Base-by-base conservation (phyloP, 2,113 vertebrate genomes). In the Tamias sibiricus region DNA sequence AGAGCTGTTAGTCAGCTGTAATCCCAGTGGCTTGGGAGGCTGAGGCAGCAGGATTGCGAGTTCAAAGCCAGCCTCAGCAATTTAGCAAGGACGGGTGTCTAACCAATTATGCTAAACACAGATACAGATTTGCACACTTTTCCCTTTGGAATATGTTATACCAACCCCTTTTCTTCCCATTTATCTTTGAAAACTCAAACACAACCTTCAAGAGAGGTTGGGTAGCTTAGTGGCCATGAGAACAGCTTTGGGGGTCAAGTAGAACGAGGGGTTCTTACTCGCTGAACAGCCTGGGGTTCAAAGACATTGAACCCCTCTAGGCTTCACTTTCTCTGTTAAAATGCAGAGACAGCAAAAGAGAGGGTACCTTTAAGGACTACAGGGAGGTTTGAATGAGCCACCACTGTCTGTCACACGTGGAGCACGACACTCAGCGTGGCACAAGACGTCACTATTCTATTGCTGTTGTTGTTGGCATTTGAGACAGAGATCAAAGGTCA, bases 291-390 rank as follows among this genome's bases (percentile, higher is more conserved):
- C 44, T 64, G 6, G 32, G 49, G 28, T n/a, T n/a, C n/a, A 71
- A 80, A 80, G 71, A 59, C 13, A 52, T 19, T 87, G 26, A 49
- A 28, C 71, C 30, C 96, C 59, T 68, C 74, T 52, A 72, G 92
- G 64, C 14, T 84, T 87, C 6, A 28, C 35, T 20, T 89, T 71
- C 49, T 64, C 47, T 24, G 2, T 22, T 54, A 71, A 79, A 95
- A 74, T 64, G 42, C 30, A 44, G 10, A 20, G 19, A 57, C 0
- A 37, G 28, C 7, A 8, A 59, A 40, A 52, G 0, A 37, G 62
- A 32, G 30, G n/a, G 62, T 16, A 20, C 12, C 40, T 82, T 11
- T 40, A 22, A 47, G 87, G 52, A 44, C 14, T 11, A 2, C 1
- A 40, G 30, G 28, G 59, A 86, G 30, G 20, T 64, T 30, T 42